phyloP scores from a whole-genome alignment of 2,797 vertebrate species.

The Iguana delicatissima region DNA sequence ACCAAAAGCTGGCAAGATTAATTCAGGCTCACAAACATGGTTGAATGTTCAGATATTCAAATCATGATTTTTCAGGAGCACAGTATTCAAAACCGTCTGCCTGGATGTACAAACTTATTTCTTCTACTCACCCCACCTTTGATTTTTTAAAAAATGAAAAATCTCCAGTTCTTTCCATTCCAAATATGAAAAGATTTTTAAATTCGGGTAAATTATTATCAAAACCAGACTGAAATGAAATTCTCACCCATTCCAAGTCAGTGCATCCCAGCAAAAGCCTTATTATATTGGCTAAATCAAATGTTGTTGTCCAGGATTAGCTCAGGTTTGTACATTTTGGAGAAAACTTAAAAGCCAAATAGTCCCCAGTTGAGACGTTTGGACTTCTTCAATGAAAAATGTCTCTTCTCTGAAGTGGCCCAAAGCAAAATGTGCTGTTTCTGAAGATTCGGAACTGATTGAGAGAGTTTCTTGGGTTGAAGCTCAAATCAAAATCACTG shows the following conservation, averaged over 20 bases:
- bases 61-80: too few relatives aligned
- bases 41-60: too few relatives aligned
- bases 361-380: neutral
- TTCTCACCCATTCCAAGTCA: neutral
- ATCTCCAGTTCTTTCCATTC: too few relatives aligned
- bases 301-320: neutral
- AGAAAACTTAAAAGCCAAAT: neutral
- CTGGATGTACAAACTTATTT: too few relatives aligned
- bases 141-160: too few relatives aligned
- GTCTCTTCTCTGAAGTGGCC: neutral
- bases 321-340: neutral
- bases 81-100: too few relatives aligned
- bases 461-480: neutral
- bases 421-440: neutral
- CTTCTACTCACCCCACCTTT: too few relatives aligned
- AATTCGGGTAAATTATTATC: too few relatives aligned
- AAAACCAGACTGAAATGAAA: too few relatives aligned
- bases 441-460: neutral
- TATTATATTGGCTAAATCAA: neutral
- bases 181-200: too few relatives aligned
- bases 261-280: neutral
- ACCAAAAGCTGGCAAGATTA: too few relatives aligned
- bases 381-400: neutral
- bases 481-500: neutral
- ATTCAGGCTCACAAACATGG: too few relatives aligned